Evolutionary conservation across 2,113 vertebrate genomes (phyloP), one percentile per base, ranked within the genome.

Genomic region (Spea multiplicata): DNA sequence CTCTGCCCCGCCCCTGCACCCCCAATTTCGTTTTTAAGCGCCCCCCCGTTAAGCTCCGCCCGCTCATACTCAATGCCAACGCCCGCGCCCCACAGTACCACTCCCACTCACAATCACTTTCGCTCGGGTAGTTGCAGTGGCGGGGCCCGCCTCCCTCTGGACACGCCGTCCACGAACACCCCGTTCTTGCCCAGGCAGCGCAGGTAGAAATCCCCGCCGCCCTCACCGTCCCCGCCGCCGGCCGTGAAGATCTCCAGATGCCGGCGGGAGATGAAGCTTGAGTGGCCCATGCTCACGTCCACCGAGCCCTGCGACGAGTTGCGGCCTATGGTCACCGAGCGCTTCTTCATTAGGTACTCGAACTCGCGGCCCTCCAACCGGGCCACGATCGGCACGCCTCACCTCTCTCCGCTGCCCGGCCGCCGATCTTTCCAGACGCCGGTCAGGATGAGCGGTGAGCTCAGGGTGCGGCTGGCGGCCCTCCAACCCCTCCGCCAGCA

Each of bases 271-370:
- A 98, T 98, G 91, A 98, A 98, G 92, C 96, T 98, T 73, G 96
- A 97, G 89, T 96, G 96, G 81, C 96, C 96, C 95, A 98, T 98
- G 90, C 95, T 98, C 76, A 98, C 95, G 85, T 98, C 96, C 90
- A 98, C 96, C 65, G 94, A 96, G 86, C 96, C 96, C 90, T 97
- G 96, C 55, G 95, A 97, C 75, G 96, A 98, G 92, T 98, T 97
- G 86, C 96, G 92, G 81, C 96, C 96, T 86, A 98, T 91, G 84
- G 95, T 98, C 89, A 96, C 96, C 86, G 95, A 96, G 78, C 94
- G 94, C 91, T 97, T 96, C 86, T 96, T 96, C 96, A 98, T 97
- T 82, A 91, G 89, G 85, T 92, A 93, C 86, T 98, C 96, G 87
- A 98, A 96, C 90, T 97, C 96, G 72, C 96, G 95, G 92, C 96